These are phyloP conservation scores for Ailurus styani DNA, from an alignment of 2,113 vertebrate genomes.

Conservation along the genomic window DNA sequence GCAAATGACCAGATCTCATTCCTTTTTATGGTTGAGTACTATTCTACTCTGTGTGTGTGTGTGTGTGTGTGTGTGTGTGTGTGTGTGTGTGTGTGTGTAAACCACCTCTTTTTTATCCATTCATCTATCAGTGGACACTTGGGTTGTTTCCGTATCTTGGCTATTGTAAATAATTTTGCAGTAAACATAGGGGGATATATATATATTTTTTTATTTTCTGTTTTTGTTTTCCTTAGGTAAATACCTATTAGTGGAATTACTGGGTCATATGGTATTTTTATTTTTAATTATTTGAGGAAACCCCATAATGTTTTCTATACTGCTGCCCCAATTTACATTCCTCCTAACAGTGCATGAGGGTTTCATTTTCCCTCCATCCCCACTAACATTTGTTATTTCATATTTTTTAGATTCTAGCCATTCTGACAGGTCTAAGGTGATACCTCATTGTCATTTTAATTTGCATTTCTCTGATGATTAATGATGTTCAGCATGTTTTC, in stretches of 20 bases:
- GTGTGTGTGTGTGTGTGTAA: neutral
- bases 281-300: neutral
- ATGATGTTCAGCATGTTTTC: neutral
- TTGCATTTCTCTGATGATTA: neutral
- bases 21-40: neutral
- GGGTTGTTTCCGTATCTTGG: neutral
- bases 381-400: neutral
- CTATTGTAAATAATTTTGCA: neutral
- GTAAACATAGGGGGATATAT: neutral
- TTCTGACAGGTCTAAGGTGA: neutral
- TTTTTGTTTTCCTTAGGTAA: neutral
- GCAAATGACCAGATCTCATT: neutral
- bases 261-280: neutral
- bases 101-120: neutral
- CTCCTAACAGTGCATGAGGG: neutral
- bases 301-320: neutral
- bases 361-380: neutral
- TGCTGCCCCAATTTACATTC: neutral
- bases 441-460: neutral
- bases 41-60: too few relatives aligned
- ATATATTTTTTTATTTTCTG: neutral
- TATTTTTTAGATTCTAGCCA: neutral
- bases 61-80: neutral
- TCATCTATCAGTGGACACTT: neutral
- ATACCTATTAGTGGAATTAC: neutral